phyloP scores from a whole-genome alignment of 2,888 invertebrate genomes.

The Pristionchus entomophagus region DNA sequence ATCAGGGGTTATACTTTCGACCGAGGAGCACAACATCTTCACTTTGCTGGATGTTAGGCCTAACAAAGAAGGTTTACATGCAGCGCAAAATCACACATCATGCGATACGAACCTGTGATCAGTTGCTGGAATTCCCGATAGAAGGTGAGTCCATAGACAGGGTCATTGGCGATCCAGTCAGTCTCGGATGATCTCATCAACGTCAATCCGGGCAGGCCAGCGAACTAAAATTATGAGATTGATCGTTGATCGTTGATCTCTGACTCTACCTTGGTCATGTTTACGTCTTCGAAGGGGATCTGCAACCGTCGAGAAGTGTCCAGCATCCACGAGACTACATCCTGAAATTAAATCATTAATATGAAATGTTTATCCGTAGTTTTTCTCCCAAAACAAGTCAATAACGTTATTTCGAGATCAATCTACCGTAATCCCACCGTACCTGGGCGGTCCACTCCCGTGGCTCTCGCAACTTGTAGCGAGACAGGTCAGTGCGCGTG shows the following conservation, averaged over 20 bases:
- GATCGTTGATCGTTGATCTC: neutral
- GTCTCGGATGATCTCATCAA: constrained; percentile 71
- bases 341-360: constrained; percentile 69
- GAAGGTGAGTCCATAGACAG: constrained; percentile 69
- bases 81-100: neutral
- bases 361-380: neutral
- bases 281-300: constrained; percentile 74
- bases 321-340: constrained; percentile 75
- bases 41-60: neutral
- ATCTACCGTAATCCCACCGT: neutral
- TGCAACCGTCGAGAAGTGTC: constrained; percentile 71
- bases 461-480: constrained; percentile 17
- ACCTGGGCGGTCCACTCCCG: constrained; percentile 26
- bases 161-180: constrained; percentile 71
- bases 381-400: neutral
- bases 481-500: neutral
- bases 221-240: constrained; percentile 64
- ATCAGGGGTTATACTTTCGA: too few relatives aligned
- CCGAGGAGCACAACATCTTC: too few relatives aligned
- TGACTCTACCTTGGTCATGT: constrained; percentile 60
- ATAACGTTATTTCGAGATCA: neutral
- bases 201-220: constrained; percentile 65
- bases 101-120: constrained; percentile 5
- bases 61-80: neutral
- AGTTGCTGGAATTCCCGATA: constrained; percentile 65